These are phyloP conservation scores for Sebastiscus tertius DNA, from an alignment of 2,797 vertebrate genomes.

Conservation along the genomic window DNA sequence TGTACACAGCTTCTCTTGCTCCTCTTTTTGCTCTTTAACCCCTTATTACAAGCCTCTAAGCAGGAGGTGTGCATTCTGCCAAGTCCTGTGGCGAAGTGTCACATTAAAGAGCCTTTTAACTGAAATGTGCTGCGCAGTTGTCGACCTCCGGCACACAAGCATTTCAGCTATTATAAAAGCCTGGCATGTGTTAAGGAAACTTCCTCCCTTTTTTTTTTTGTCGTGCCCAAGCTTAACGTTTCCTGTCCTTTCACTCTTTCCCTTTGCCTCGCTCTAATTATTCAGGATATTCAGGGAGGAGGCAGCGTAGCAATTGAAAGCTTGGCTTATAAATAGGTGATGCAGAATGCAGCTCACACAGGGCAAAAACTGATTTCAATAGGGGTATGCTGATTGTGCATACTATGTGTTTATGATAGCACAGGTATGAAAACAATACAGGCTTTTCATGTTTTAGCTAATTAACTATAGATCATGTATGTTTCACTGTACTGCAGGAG, in stretches of 20 bases:
- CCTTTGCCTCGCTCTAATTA: slow-evolving; percentile 56
- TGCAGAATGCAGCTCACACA: background rate
- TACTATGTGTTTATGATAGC: background rate
- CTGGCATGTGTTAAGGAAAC: slow-evolving; percentile 64
- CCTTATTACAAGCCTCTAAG: background rate
- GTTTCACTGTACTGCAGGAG: background rate
- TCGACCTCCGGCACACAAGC: slow-evolving; percentile 29
- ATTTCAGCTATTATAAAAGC: slow-evolving; percentile 28
- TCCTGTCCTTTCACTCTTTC: slow-evolving; percentile 74
- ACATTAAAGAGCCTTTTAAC: slow-evolving; percentile 29
- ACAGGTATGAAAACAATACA: background rate
- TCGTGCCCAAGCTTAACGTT: slow-evolving; percentile 64
- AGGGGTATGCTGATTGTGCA: background rate
- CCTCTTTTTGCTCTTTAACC: slow-evolving; percentile 11
- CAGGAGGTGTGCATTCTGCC: slow-evolving; percentile 4
- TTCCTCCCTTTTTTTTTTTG: slow-evolving; percentile 34
- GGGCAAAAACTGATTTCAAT: background rate
- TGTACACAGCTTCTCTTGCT: background rate
- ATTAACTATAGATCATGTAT: background rate
- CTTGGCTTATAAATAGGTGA: slow-evolving; percentile 18
- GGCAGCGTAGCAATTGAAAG: slow-evolving; percentile 4
- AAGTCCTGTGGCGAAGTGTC: slow-evolving; percentile 8
- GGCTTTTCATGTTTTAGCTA: background rate
- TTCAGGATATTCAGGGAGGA: slow-evolving; percentile 46
- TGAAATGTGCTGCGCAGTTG: slow-evolving; percentile 8